Percentiles rank a stretch among this genome's conserved stretches.
Conservation (phyloP, 1,140 invertebrate species). For the Macrocentrus cingulum region DNA sequence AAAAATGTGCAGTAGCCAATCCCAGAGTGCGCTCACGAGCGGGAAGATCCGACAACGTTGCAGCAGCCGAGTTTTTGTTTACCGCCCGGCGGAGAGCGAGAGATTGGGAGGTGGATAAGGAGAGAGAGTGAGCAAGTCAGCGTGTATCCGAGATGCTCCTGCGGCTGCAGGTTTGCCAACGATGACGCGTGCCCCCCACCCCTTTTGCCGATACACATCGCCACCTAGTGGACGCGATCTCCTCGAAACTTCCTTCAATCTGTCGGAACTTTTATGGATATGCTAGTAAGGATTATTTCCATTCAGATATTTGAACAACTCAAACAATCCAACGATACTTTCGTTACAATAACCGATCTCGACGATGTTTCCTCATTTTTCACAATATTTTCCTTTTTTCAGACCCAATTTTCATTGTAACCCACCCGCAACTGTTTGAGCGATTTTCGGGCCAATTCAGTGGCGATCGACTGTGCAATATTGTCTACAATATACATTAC, state of each 20-base stretch:
- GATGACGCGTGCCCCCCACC: constrained; percentile 17
- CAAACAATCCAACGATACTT: too few species aligned
- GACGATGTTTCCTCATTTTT: too few species aligned
- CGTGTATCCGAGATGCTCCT: constrained; percentile 25
- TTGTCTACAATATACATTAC: too few species aligned
- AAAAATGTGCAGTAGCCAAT: constrained; percentile 45
- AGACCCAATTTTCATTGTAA: too few species aligned
- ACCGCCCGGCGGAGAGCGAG: constrained; percentile 32
- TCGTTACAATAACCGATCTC: too few species aligned
- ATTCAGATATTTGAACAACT: too few species aligned
- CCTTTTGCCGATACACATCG: not conserved
- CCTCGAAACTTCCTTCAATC: constrained; percentile 9
- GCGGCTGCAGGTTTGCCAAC: constrained; percentile 23
- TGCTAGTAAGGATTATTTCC: too few species aligned
- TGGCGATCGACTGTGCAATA: too few species aligned
- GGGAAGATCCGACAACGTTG: constrained; percentile 52
- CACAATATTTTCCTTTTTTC: too few species aligned
- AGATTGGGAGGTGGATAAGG: not conserved
- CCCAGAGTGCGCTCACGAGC: constrained; percentile 39
- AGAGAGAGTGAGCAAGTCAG: constrained; percentile 2
- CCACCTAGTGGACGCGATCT: too few species aligned
- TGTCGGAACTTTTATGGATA: not conserved
- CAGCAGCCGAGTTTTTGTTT: constrained; percentile 49
- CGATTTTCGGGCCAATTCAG: too few species aligned
- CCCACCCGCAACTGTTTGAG: too few species aligned